Evolutionary conservation across 2,888 invertebrate species (phyloP), one percentile per base, ranked within the genome.

Genomic region (Neria commutata): DNA sequence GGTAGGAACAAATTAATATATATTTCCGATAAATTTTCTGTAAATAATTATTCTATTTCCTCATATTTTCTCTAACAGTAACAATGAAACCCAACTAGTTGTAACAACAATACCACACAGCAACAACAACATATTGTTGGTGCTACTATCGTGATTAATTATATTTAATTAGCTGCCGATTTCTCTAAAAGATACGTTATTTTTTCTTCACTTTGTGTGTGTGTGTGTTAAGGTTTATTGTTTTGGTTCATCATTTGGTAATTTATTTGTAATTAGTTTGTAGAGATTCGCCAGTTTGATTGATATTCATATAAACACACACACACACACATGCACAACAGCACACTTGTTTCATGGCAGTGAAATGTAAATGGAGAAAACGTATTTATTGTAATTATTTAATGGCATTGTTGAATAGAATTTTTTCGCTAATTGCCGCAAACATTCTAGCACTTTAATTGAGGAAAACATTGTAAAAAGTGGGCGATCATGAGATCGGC

Each of bases 91-190:
- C n/a, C 42, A 42, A 42, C 42, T n/a, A n/a, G n/a, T n/a, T n/a
- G n/a, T n/a, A 19, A 19, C 42, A 42, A 42, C 42, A 42, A 17
- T 14, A 19, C 19, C 42, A 14, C 19, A 2, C 42, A 5, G 42
- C 37, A 8, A 8, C 42, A 42, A 42, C 42, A 37, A 8, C n/a
- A n/a, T n/a, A 37, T 14, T 33, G 14, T 49, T 49, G 19, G 10
- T 19, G 17, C 49, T 25, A 33, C 33, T 49, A 49, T 33, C 49
- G 49, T 49, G 49, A 49, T 49, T 49, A 49, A 49, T 49, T 49
- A 49, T 49, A 33, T 49, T 29, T 49, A 49, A 49, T 33, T 49
- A 49, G 49, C 33, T 33, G 49, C 21, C 17, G 49, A 49, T 49
- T 49, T 49, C 21, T 29, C 49, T 11, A 10, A 14, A 42, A 42